Percentiles rank a stretch among this genome's conserved stretches.
These are phyloP conservation scores for Acromyrmex echinatior DNA, from an alignment of 1,140 invertebrate species.

Conservation along the genomic window DNA sequence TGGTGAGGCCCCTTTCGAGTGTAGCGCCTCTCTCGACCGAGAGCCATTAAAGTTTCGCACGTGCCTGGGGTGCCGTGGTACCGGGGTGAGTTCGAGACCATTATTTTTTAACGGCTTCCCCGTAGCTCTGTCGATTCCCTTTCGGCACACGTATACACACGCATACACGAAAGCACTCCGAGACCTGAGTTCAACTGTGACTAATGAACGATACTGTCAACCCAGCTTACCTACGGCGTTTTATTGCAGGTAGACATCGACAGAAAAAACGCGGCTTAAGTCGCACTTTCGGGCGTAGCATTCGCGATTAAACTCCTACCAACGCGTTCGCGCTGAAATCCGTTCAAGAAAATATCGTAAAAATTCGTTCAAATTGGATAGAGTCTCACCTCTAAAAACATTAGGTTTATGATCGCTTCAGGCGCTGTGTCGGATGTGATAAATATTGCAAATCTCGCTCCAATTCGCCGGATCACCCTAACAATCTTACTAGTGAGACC, in stretches of 20 bases:
- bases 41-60: constrained; percentile 79
- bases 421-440: neutral
- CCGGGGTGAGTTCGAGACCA: constrained; percentile 61
- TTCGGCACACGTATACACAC: neutral
- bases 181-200: constrained; percentile 71
- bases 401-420: constrained; percentile 36
- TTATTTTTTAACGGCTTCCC: constrained; percentile 78
- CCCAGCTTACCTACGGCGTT: constrained; percentile 44
- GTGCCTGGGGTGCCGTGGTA: constrained; percentile 65
- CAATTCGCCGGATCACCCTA: constrained; percentile 24
- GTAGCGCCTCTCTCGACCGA: constrained; percentile 50
- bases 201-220: constrained; percentile 75
- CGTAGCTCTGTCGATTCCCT: constrained; percentile 1
- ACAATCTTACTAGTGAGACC: neutral
- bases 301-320: constrained; percentile 31
- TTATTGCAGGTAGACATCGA: constrained; percentile 34
- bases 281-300: constrained; percentile 9
- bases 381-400: neutral
- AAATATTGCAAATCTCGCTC: constrained; percentile 8
- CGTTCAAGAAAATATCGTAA: constrained; percentile 20
- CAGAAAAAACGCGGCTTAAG: constrained; percentile 24
- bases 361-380: neutral
- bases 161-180: neutral
- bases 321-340: neutral
- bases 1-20: constrained; percentile 13